Conservation (phyloP, 2,113 vertebrate species). For the Gobius niger region DNA sequence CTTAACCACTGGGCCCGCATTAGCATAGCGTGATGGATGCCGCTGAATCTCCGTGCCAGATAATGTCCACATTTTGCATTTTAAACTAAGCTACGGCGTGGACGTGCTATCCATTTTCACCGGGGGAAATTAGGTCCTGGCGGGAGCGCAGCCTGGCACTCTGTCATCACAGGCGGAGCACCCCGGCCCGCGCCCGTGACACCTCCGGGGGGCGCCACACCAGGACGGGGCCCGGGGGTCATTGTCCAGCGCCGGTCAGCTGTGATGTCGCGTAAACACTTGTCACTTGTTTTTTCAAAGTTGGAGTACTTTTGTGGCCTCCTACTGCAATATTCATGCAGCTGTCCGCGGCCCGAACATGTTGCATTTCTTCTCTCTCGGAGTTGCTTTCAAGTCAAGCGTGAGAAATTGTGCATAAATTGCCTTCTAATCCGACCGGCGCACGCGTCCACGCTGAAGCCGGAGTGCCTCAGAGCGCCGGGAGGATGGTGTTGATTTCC, state of each 20-base stretch:
- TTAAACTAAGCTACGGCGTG: slow-evolving; percentile 83
- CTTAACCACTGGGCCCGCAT: slow-evolving; percentile 81
- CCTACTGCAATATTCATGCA: slow-evolving; percentile 66
- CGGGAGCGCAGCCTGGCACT: slow-evolving; percentile 73
- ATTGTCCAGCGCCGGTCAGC: slow-evolving; percentile 71
- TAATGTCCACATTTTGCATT: slow-evolving; percentile 87
- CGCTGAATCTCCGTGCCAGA: slow-evolving; percentile 81
- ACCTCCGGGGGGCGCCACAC: slow-evolving; percentile 73
- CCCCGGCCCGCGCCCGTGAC: slow-evolving; percentile 71
- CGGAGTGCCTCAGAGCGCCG: slow-evolving; percentile 47
- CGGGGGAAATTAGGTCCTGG: slow-evolving; percentile 79
- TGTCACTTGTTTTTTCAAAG: slow-evolving; percentile 66
- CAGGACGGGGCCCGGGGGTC: slow-evolving; percentile 75
- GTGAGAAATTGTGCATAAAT: slow-evolving; percentile 69
- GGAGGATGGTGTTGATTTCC: slow-evolving; percentile 73
- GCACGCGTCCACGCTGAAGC: slow-evolving; percentile 45
- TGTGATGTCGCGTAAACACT: slow-evolving; percentile 70
- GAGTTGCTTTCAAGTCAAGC: slow-evolving; percentile 56
- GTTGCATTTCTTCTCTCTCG: slow-evolving; percentile 36
- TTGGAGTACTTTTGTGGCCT: slow-evolving; percentile 36
- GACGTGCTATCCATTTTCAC: slow-evolving; percentile 81
- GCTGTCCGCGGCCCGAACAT: slow-evolving; percentile 35
- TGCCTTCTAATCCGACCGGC: slow-evolving; percentile 66
- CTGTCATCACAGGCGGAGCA: slow-evolving; percentile 73
- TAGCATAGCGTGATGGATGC: slow-evolving; percentile 86